Evolutionary conservation across 1,140 invertebrate genomes (phyloP).

Genomic region (Sminthurides bifidus): DNA sequence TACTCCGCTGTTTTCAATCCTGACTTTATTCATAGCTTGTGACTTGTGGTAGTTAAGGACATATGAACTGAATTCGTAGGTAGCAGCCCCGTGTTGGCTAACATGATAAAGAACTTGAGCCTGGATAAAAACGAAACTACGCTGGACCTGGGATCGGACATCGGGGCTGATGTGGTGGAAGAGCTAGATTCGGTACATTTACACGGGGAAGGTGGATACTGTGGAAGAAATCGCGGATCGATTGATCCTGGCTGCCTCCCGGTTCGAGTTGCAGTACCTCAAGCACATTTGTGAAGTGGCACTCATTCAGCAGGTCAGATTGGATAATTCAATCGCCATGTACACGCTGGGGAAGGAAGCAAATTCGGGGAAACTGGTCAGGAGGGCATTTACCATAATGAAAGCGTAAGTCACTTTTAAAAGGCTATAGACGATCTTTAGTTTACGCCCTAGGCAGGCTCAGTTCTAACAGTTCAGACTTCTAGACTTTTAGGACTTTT

Average conservation of each 20-base stretch:
- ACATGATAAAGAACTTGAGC: constrained; percentile 20
- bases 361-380: constrained; percentile 4
- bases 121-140: constrained; percentile 21
- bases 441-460: too few species aligned
- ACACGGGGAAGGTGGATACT: constrained; percentile 21
- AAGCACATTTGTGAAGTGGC: constrained; percentile 18
- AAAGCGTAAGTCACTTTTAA: constrained; percentile 15
- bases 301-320: constrained; percentile 9
- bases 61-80: constrained; percentile 6
- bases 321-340: constrained; percentile 24
- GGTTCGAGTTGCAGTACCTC: constrained; percentile 17
- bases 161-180: constrained; percentile 19
- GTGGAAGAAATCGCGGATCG: constrained; percentile 16
- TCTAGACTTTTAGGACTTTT: too few species aligned
- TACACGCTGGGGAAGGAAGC: constrained; percentile 15
- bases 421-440: neutral
- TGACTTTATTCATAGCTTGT: neutral
- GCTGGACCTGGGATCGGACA: constrained; percentile 16
- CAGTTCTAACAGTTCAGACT: too few species aligned
- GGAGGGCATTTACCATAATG: constrained; percentile 17
- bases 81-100: constrained; percentile 23
- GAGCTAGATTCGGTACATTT: constrained; percentile 25
- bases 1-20: neutral
- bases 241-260: constrained; percentile 14
- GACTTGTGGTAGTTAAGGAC: neutral